Percentiles rank a stretch among this genome's conserved stretches.
Evolutionary conservation across 2,797 vertebrate genomes (phyloP).

Genomic region (Clamator glandarius): DNA sequence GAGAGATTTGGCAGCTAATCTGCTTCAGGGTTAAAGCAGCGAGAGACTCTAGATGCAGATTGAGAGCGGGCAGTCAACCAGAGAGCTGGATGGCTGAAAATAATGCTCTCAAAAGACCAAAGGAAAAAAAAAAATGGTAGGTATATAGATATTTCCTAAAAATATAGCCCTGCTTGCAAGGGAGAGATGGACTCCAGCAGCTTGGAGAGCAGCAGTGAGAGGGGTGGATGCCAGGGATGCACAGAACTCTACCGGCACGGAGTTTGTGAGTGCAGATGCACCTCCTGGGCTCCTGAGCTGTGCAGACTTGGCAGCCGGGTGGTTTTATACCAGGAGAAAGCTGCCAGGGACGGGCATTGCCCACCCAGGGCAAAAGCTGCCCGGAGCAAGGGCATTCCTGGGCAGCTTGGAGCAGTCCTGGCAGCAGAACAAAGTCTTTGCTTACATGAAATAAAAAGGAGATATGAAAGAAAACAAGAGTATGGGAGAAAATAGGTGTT

Average conservation of each 20-base stretch:
- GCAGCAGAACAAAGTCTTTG: background rate
- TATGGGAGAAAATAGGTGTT: fast-evolving
- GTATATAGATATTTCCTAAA: background rate
- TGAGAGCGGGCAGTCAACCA: fast-evolving
- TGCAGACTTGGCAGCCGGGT: background rate
- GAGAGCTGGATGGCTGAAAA: background rate
- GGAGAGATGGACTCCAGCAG: background rate
- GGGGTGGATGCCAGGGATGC: background rate
- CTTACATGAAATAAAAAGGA: background rate
- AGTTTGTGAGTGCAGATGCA: fast-evolving
- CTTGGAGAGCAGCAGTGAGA: background rate
- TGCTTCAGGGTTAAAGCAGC: background rate
- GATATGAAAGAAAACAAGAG: background rate
- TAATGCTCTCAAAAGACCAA: background rate
- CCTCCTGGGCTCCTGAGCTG: background rate
- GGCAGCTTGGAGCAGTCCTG: background rate
- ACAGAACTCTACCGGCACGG: background rate
- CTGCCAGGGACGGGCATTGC: background rate
- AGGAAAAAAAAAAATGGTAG: background rate
- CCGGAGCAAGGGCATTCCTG: background rate
- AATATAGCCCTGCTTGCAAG: background rate
- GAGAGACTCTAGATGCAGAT: background rate
- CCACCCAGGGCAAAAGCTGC: background rate
- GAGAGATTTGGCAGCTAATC: background rate
- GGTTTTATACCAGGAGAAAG: background rate